phyloP scores from a whole-genome alignment of 2,888 invertebrate species.

The Oligia latruncula region DNA sequence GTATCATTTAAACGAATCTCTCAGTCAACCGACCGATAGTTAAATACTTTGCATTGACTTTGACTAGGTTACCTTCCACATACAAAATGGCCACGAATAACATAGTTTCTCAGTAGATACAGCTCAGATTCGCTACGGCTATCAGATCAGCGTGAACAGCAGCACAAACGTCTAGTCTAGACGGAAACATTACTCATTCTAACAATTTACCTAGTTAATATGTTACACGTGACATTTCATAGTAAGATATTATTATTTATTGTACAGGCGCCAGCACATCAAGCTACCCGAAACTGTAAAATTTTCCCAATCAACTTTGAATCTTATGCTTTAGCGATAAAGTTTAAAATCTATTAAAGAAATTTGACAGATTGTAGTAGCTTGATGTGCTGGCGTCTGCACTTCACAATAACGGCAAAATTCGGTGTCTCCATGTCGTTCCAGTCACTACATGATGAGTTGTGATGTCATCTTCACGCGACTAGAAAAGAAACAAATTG shows the following conservation, averaged over 20 bases:
- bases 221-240: slow-evolving; percentile 19
- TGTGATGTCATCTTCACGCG: slow-evolving; percentile 25
- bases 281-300: no score
- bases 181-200: slow-evolving; percentile 15
- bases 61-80: slow-evolving; percentile 52
- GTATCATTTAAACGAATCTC: slow-evolving; percentile 26
- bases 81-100: slow-evolving; percentile 19
- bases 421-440: no score
- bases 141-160: slow-evolving; percentile 34
- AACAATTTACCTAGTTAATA: slow-evolving; percentile 14
- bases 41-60: slow-evolving; percentile 58
- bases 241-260: slow-evolving; percentile 30
- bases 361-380: no score
- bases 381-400: no score
- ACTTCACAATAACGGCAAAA: no score
- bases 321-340: no score
- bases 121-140: slow-evolving; percentile 17
- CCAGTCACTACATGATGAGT: no score
- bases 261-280: neutral
- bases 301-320: no score
- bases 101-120: slow-evolving; percentile 20
- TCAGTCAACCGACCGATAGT: slow-evolving; percentile 26
- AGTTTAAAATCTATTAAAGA: no score
- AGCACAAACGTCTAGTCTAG: slow-evolving; percentile 10
- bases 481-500: slow-evolving; percentile 33